Conservation (phyloP, 2,888 invertebrate genomes). For the Cephus pygmeus region DNA sequence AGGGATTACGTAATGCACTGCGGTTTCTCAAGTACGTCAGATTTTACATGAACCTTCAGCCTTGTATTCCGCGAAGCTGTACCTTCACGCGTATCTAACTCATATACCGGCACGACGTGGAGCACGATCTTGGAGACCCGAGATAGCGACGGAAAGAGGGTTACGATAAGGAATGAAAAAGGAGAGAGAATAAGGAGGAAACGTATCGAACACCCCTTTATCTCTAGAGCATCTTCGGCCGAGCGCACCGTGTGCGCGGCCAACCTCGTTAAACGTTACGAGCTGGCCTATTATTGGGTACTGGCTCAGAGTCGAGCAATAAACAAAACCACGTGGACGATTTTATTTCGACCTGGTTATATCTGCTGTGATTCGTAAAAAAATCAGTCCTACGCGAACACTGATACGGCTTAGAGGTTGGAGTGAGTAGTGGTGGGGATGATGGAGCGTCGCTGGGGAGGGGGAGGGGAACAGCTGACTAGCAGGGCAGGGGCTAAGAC, state of each 20-base stretch:
- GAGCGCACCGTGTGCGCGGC: not conserved
- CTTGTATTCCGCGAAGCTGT: too few relatives aligned
- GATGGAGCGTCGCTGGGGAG: too few relatives aligned
- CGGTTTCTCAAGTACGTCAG: not conserved
- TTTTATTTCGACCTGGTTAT: not conserved
- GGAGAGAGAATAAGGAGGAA: not conserved
- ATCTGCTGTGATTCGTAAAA: not conserved
- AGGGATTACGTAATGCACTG: not conserved
- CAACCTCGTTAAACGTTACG: not conserved
- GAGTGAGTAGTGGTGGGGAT: not conserved
- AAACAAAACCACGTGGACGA: not conserved
- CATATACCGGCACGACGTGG: not conserved
- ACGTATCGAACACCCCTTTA: not conserved
- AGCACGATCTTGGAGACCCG: not conserved
- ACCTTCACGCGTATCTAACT: not conserved
- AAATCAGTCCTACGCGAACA: not conserved
- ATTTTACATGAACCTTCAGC: not conserved
- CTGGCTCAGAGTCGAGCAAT: not conserved
- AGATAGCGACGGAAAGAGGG: not conserved
- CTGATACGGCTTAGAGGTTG: not conserved
- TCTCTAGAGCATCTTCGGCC: not conserved
- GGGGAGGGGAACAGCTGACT: not conserved
- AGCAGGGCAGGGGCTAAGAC: not conserved
- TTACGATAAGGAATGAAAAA: not conserved
- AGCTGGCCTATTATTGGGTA: not conserved